Conservation (phyloP, 2,888 invertebrate genomes). For the Prosopocoilus inquinatus region DNA sequence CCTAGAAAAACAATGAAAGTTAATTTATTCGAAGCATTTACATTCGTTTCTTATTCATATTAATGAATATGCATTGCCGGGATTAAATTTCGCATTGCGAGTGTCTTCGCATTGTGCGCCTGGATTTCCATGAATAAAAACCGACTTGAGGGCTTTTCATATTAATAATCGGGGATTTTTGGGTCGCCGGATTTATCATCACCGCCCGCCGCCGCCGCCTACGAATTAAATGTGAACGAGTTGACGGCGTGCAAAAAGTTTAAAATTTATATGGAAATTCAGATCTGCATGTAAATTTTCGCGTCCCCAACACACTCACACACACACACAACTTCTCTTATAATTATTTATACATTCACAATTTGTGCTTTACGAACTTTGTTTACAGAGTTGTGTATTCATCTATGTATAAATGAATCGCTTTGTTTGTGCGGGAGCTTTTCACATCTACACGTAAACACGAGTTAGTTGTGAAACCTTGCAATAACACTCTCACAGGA, state of each 20-base stretch:
- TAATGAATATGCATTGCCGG: conserved; percentile 26
- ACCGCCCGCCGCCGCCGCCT: too few species aligned
- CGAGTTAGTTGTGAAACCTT: too few species aligned
- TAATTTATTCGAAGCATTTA: conserved; percentile 30
- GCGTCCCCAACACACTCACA: too few species aligned
- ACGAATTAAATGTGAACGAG: background rate
- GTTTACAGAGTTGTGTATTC: too few species aligned
- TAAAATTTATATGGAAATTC: background rate
- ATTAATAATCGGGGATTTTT: background rate
- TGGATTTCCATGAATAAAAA: background rate
- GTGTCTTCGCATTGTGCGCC: background rate
- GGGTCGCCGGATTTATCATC: background rate
- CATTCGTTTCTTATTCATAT: conserved; percentile 22
- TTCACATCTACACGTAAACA: too few species aligned
- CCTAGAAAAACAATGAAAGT: conserved; percentile 13
- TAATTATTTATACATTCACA: too few species aligned
- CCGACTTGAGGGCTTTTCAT: background rate
- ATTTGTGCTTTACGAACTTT: too few species aligned
- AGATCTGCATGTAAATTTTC: too few species aligned
- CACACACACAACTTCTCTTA: too few species aligned
- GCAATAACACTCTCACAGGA: too few species aligned
- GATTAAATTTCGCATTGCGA: conserved; percentile 17
- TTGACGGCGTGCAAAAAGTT: background rate
- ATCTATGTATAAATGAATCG: too few species aligned
- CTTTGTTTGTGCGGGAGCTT: too few species aligned